Percentiles rank a stretch among this genome's conserved stretches.
Evolutionary conservation across 2,797 vertebrate genomes (phyloP).

Genomic region (Hydrocynus forskahlii): DNA sequence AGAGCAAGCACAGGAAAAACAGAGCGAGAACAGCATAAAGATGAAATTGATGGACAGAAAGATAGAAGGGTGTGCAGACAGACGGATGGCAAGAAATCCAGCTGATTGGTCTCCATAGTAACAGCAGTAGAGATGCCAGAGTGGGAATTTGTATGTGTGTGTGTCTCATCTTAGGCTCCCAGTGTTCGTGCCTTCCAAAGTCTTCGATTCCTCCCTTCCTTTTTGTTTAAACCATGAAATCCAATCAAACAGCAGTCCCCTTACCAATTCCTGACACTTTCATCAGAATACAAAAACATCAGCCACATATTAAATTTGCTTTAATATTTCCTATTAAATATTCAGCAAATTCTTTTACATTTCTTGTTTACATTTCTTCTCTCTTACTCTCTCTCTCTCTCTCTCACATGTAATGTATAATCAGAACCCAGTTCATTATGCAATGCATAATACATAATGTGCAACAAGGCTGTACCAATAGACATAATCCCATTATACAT

Average conservation of each 20-base stretch:
- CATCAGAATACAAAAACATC: not conserved
- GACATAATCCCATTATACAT: not conserved
- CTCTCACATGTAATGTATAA: not conserved
- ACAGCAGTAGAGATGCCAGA: conserved; percentile 69
- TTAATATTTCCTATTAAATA: no score
- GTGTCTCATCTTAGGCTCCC: not conserved
- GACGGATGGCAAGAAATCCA: conserved; percentile 43
- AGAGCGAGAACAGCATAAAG: conserved; percentile 18
- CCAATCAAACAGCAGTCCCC: not conserved
- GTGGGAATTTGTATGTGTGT: conserved; percentile 52
- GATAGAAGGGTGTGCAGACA: conserved; percentile 15
- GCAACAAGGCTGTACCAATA: not conserved
- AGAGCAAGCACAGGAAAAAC: conserved; percentile 49
- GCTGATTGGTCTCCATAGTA: conserved; percentile 77
- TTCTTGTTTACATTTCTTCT: no score
- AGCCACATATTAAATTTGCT: not conserved
- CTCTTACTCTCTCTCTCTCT: no score
- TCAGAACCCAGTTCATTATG: not conserved
- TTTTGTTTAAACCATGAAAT: not conserved
- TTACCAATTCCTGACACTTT: not conserved
- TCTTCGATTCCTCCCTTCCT: not conserved
- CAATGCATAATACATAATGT: not conserved
- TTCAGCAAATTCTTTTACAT: no score
- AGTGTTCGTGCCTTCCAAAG: not conserved
- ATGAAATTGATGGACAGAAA: conserved; percentile 26